Percentiles rank a stretch among this genome's conserved stretches.
phyloP scores from a whole-genome alignment of 2,888 invertebrate species.

The Hesperia comma region DNA sequence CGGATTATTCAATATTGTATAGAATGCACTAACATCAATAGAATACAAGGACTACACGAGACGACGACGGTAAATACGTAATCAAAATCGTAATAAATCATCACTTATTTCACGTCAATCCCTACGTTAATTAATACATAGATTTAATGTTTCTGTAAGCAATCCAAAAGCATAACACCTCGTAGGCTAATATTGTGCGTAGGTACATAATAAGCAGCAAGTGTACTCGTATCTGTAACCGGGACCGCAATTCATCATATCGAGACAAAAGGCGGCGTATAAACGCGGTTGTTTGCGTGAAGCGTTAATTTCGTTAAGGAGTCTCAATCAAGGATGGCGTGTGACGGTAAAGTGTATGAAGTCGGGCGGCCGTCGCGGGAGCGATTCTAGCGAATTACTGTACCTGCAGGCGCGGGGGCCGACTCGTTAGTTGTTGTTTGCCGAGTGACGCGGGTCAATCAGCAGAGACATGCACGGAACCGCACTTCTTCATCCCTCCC shows the following conservation, averaged over 20 bases:
- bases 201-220: constrained; percentile 76
- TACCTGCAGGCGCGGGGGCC: constrained; percentile 80
- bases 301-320: constrained; percentile 82
- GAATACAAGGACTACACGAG: too few species aligned
- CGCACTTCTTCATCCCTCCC: constrained; percentile 78
- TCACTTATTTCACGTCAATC: constrained; percentile 52
- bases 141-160: constrained; percentile 48
- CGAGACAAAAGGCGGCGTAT: constrained; percentile 76
- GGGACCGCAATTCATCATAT: constrained; percentile 81
- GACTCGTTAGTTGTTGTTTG: constrained; percentile 84
- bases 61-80: too few species aligned
- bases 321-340: constrained; percentile 79
- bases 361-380: constrained; percentile 73
- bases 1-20: constrained; percentile 27
- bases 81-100: constrained; percentile 62
- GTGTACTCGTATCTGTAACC: constrained; percentile 59
- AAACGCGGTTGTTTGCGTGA: constrained; percentile 77
- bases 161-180: constrained; percentile 56
- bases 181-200: constrained; percentile 67
- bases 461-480: constrained; percentile 84
- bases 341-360: constrained; percentile 56
- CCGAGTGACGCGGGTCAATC: constrained; percentile 84
- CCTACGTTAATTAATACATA: constrained; percentile 54
- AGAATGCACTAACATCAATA: constrained; percentile 1
- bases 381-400: constrained; percentile 73